A percentile compares a stretch with the other conserved stretches of the same genome.
Conservation (phyloP, 2,113 vertebrate species). For the Apistogramma diplotaenia region DNA sequence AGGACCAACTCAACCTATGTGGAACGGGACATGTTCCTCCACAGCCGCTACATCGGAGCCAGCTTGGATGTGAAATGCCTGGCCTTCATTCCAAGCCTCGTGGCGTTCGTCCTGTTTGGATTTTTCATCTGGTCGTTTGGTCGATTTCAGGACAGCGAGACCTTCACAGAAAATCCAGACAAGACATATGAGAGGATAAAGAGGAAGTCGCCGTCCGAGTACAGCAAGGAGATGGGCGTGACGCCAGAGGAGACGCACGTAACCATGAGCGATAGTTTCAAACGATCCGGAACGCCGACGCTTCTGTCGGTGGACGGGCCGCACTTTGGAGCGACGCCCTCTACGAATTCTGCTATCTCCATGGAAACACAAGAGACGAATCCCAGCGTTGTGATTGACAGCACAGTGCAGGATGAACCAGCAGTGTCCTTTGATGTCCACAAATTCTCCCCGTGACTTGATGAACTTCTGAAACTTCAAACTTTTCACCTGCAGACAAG, state of each 20-base stretch:
- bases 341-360: slow-evolving; percentile 66
- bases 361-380: slow-evolving; percentile 70
- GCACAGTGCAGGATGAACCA: slow-evolving; percentile 35
- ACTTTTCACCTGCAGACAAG: background rate
- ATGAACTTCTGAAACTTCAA: background rate
- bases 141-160: slow-evolving; percentile 92
- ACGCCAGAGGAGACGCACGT: slow-evolving; percentile 86
- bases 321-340: slow-evolving; percentile 54
- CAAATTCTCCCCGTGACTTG: slow-evolving; percentile 59
- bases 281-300: slow-evolving; percentile 77
- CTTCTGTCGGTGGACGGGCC: slow-evolving; percentile 83
- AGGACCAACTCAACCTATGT: slow-evolving; percentile 85
- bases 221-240: slow-evolving; percentile 86
- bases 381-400: slow-evolving; percentile 61
- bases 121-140: slow-evolving; percentile 97
- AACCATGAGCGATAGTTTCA: slow-evolving; percentile 80
- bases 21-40: slow-evolving; percentile 89
- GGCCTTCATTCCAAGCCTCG: slow-evolving; percentile 92
- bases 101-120: slow-evolving; percentile 92
- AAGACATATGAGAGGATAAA: slow-evolving; percentile 92
- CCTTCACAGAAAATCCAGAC: slow-evolving; percentile 89
- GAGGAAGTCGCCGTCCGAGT: slow-evolving; percentile 89
- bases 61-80: slow-evolving; percentile 93
- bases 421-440: slow-evolving; percentile 60
- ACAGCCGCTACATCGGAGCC: slow-evolving; percentile 89